Conservation (phyloP, 2,113 vertebrate genomes). For the Ophiodon elongatus region DNA sequence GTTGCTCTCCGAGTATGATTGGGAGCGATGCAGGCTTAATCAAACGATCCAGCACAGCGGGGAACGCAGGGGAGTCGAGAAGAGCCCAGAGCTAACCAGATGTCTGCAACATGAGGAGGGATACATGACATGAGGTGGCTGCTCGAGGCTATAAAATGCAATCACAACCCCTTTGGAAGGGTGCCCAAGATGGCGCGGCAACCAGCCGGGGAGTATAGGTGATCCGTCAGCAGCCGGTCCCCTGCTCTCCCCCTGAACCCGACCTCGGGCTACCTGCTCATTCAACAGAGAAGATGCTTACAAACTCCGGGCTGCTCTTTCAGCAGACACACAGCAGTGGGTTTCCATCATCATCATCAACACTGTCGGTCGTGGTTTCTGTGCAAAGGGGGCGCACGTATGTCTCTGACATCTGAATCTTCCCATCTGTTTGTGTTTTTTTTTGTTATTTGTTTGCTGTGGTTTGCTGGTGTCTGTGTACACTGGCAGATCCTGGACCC, state of each 20-base stretch:
- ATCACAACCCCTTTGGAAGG: slow-evolving; percentile 63
- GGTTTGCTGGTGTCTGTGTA: slow-evolving; percentile 55
- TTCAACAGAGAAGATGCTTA: slow-evolving; percentile 12
- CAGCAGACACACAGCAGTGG: slow-evolving; percentile 7
- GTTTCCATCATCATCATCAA: slow-evolving; percentile 27
- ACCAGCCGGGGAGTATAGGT: slow-evolving; percentile 41
- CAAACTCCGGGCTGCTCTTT: slow-evolving; percentile 20
- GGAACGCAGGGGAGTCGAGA: slow-evolving; percentile 51
- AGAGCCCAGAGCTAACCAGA: slow-evolving; percentile 72
- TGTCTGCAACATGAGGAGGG: slow-evolving; percentile 62
- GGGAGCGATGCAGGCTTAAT: slow-evolving; percentile 63
- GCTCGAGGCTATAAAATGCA: slow-evolving; percentile 64
- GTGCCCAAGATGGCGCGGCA: slow-evolving; percentile 57
- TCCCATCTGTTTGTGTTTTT: slow-evolving; percentile 60
- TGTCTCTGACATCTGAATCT: slow-evolving; percentile 46
- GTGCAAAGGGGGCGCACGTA: slow-evolving; percentile 8
- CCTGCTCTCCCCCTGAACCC: slow-evolving; percentile 37
- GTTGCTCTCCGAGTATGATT: slow-evolving; percentile 44
- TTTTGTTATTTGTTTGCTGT: background rate
- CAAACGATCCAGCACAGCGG: slow-evolving; percentile 64
- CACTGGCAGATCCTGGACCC: slow-evolving; percentile 44
- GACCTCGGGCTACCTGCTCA: slow-evolving; percentile 51
- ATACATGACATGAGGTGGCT: slow-evolving; percentile 53
- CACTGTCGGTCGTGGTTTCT: background rate
- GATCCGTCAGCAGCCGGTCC: slow-evolving; percentile 45